Conservation (phyloP, 1,140 invertebrate species). For the Stenopsyche tienmushanensis region DNA sequence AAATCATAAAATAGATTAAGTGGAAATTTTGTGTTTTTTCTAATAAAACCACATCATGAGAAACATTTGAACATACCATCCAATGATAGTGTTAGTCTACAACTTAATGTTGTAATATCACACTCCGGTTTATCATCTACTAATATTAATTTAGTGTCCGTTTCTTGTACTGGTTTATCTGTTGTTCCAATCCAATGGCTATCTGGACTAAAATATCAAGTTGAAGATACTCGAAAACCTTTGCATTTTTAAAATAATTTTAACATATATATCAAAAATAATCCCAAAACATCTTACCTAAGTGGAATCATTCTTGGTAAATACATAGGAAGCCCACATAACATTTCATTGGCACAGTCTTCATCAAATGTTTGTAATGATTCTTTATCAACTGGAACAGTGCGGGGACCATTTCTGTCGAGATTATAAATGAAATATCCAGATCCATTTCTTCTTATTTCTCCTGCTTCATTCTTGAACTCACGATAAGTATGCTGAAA, state of each 20-base stretch:
- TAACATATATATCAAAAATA: neutral
- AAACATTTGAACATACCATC: neutral
- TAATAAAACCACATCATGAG: neutral
- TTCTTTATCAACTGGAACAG: constrained; percentile 7
- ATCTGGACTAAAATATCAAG: neutral
- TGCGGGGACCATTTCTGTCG: constrained; percentile 36
- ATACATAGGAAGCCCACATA: constrained; percentile 34
- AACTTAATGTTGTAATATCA: neutral
- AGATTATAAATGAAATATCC: constrained; percentile 36
- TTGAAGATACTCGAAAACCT: neutral
- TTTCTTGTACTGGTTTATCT: neutral
- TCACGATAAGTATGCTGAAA: constrained; percentile 10
- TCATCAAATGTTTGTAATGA: constrained; percentile 1
- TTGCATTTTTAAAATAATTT: too few relatives aligned
- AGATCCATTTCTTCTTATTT: constrained; percentile 2
- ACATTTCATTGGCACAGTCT: constrained; percentile 34
- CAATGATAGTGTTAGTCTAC: neutral
- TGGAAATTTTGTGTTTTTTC: neutral
- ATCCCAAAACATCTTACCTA: constrained; percentile 17
- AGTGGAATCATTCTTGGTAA: constrained; percentile 25
- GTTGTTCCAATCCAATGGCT: neutral
- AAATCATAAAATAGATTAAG: neutral
- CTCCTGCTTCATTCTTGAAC: neutral
- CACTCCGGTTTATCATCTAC: neutral
- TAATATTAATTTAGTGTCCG: neutral